Base-by-base conservation (phyloP, 1,140 invertebrate genomes). In the Dendroctonus valens region DNA sequence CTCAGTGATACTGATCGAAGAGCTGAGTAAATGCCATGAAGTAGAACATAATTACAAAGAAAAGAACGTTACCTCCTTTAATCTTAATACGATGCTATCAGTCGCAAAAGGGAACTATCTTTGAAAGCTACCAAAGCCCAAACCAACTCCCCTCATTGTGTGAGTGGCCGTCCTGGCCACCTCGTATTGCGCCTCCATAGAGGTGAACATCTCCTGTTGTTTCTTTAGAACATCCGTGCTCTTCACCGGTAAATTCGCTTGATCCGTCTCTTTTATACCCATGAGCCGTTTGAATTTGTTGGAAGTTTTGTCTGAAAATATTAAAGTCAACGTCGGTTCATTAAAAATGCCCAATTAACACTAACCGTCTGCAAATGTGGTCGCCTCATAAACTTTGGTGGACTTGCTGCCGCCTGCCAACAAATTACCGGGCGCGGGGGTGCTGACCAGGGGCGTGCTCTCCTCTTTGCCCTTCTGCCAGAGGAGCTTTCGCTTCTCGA, bases 261-360 rank as follows among this genome's bases (percentile, higher is more conserved):
- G 51, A 0, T 79, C 74, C 9, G 80, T 84, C 15, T 85, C 84
- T 78, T 91, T 95, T 51, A 97, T 96, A 46, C 96, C 96, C 95
- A 98, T 97, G 7, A 98, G 81, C 69, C 95, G 84, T 79, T 95
- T 92, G 79, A 97, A 98, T 81, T 98, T 98, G n/a, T 89, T 92
- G 0, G 91, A 89, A 63, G 94, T 89, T 81, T 93, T 89, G 37
- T 76, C 76, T 78, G 40, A 26, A 57, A 59, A 37, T 37, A 38
- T 7, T 0, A 50, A 52, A 12, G 5, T 52, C 11, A 26, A 52
- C n/a, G 0, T 3, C 26, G 5, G n/a, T 9, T 37, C 0, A 12
- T 14, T 3, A 57, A 3, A 57, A 57, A 11, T 39, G 26, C 37
- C 37, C 26, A 52, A 59, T 46, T 41, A 46, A 46, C 42, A 46